These are phyloP conservation scores for Chiridota heheva DNA, from an alignment of 35 echinoderm and acorn worm genomes.

Conservation along the genomic window DNA sequence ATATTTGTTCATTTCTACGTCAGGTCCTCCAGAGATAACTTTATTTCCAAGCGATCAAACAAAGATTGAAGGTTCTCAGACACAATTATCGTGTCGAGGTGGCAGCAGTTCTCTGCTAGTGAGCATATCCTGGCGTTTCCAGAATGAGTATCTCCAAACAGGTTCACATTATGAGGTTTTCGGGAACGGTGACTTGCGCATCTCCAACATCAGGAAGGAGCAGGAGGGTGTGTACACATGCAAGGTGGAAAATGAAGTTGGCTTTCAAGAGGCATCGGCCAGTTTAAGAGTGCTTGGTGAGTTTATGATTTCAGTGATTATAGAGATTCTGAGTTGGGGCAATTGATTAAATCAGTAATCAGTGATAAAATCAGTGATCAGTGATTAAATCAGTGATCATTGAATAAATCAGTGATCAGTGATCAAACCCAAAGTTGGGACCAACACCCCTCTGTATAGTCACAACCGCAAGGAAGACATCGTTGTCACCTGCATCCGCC, in stretches of 20 bases:
- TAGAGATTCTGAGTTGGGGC: too few relatives aligned
- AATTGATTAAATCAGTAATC: too few relatives aligned
- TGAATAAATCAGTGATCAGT: too few relatives aligned
- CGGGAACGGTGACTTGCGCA: conserved; percentile 74
- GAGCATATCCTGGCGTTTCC: conserved; percentile 53
- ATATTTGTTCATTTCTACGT: background rate
- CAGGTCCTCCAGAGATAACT: conserved; percentile 57
- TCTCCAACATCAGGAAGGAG: conserved; percentile 64
- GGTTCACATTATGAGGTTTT: conserved; percentile 62
- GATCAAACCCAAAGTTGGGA: too few relatives aligned
- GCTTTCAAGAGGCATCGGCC: conserved; percentile 21
- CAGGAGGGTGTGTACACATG: conserved; percentile 82
- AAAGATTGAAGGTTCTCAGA: conserved; percentile 43
- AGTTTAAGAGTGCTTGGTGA: conserved; percentile 54
- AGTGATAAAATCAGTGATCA: too few relatives aligned
- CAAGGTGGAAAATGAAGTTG: conserved; percentile 58
- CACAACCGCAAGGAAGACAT: too few relatives aligned
- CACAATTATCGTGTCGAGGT: conserved; percentile 58
- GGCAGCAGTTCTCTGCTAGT: conserved; percentile 38
- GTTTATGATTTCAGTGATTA: too few relatives aligned
- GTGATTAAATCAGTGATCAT: too few relatives aligned
- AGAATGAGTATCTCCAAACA: conserved; percentile 33
- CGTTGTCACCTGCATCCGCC: too few relatives aligned
- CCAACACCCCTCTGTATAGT: too few relatives aligned
- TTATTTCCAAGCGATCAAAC: conserved; percentile 40